Conservation (phyloP, 1,140 invertebrate species). For the Philaenus spumarius region DNA sequence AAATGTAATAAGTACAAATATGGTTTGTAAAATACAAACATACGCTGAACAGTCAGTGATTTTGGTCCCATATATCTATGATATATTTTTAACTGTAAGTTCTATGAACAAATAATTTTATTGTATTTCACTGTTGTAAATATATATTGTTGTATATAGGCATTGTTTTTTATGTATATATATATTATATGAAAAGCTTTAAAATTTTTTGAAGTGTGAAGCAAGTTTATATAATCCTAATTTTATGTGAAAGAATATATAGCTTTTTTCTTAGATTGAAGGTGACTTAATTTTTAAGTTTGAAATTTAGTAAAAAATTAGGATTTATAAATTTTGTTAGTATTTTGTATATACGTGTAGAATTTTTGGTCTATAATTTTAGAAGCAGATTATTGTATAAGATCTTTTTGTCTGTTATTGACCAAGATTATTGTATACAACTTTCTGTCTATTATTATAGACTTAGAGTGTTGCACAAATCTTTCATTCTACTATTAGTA, state of each 20-base stretch:
- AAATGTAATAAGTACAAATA: no score
- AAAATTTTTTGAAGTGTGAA: neutral
- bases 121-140: constrained; percentile 27
- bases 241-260: neutral
- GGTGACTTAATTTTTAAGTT: neutral
- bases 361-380: no score
- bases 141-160: constrained; percentile 24
- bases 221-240: no score
- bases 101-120: constrained; percentile 80
- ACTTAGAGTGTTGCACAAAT: no score
- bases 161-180: neutral
- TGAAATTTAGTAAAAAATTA: no score
- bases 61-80: constrained; percentile 89
- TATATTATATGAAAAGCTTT: neutral
- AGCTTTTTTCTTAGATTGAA: neutral
- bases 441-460: no score
- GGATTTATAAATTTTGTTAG: no score
- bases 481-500: no score
- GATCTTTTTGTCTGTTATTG: no score
- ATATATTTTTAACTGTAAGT: constrained; percentile 86
- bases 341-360: no score
- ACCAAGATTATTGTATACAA: no score
- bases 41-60: constrained; percentile 52
- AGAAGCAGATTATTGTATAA: no score
- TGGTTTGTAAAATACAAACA: constrained; percentile 21